phyloP scores from a whole-genome alignment of 2,113 vertebrate genomes.

The Neoarius graeffei region DNA sequence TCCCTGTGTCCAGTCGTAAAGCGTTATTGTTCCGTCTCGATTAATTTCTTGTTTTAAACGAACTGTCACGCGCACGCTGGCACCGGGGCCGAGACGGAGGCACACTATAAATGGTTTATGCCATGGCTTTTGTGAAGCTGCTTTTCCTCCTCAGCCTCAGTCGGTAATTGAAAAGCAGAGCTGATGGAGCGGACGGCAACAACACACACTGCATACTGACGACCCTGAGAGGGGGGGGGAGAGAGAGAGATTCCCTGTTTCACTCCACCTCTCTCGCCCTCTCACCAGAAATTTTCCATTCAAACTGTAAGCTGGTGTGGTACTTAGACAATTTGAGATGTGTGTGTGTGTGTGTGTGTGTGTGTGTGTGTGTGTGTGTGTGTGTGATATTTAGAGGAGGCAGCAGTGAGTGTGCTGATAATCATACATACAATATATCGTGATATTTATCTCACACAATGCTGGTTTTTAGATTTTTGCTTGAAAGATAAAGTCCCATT shows the following conservation, averaged over 20 bases:
- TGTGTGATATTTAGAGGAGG: neutral
- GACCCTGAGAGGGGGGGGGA: slow-evolving; percentile 18
- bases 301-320: neutral
- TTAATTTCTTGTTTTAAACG: slow-evolving; percentile 82
- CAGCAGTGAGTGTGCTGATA: neutral
- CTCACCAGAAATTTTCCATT: neutral
- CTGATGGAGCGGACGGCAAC: slow-evolving; percentile 62
- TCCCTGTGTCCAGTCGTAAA: slow-evolving; percentile 70
- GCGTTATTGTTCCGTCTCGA: slow-evolving; percentile 72
- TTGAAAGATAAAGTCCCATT: no score
- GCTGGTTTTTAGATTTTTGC: neutral
- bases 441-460: neutral
- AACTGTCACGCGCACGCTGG: slow-evolving; percentile 74
- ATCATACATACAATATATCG: neutral
- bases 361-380: neutral
- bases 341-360: neutral
- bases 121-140: slow-evolving; percentile 72
- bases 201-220: slow-evolving; percentile 68
- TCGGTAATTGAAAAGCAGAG: slow-evolving; percentile 81
- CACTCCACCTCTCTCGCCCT: neutral
- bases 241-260: slow-evolving; percentile 50
- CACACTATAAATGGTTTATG: slow-evolving; percentile 81
- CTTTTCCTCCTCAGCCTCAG: slow-evolving; percentile 66
- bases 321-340: neutral
- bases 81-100: slow-evolving; percentile 65